Conservation (phyloP, 2,888 invertebrate genomes). For the Drosophila falleni region DNA sequence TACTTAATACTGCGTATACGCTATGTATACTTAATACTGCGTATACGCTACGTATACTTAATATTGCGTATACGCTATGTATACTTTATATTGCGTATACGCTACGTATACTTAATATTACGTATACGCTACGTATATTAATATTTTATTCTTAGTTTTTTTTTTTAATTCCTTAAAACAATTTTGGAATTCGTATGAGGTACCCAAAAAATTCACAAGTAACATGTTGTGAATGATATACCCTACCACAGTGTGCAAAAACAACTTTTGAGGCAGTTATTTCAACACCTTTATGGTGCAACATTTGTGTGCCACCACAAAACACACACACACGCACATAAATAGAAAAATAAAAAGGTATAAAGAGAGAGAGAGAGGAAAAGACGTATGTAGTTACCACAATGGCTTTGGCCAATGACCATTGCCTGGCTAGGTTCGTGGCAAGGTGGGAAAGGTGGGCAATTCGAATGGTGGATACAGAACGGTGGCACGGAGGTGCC, state of each 20-base stretch:
- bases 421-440: slow-evolving; percentile 19
- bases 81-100: too few relatives aligned
- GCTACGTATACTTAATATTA: too few relatives aligned
- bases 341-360: slow-evolving; percentile 9
- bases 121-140: too few relatives aligned
- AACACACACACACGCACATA: slow-evolving; percentile 19
- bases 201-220: too few relatives aligned
- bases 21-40: too few relatives aligned
- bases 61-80: too few relatives aligned
- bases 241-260: slow-evolving; percentile 3
- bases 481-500: slow-evolving; percentile 47
- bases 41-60: too few relatives aligned
- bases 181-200: too few relatives aligned
- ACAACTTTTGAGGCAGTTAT: slow-evolving; percentile 68
- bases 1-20: too few relatives aligned
- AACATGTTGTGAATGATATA: background rate
- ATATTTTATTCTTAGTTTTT: too few relatives aligned
- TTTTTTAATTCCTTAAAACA: too few relatives aligned
- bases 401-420: slow-evolving; percentile 64
- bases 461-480: slow-evolving; percentile 6
- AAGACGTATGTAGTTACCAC: slow-evolving; percentile 50
- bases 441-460: background rate
- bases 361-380: background rate
- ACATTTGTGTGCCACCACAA: slow-evolving; percentile 55
- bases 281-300: slow-evolving; percentile 75